Conservation (phyloP, 35 echinoderm and acorn worm genomes). For the Amphiura filiformis region DNA sequence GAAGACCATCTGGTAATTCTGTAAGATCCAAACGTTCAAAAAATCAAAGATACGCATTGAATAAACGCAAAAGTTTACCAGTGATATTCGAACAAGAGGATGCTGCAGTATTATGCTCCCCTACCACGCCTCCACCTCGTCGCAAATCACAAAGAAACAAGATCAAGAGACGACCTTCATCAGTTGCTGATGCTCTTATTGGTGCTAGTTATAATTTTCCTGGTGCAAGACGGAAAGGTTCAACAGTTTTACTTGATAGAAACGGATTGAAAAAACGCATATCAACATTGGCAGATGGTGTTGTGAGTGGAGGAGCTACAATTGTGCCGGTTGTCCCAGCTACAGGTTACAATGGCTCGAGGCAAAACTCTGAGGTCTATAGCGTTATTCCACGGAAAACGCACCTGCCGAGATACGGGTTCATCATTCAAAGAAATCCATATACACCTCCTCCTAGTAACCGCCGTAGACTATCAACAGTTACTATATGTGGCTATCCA, state of each 20-base stretch:
- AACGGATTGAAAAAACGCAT: not conserved
- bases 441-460: not conserved
- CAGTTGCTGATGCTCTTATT: not conserved
- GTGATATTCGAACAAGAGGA: not conserved
- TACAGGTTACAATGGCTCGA: not conserved
- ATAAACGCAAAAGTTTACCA: not conserved
- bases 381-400: not conserved
- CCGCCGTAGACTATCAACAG: not conserved
- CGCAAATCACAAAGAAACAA: not conserved
- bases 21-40: not conserved
- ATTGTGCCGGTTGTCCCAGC: not conserved
- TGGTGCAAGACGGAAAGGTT: not conserved
- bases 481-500: not conserved
- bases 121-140: not conserved
- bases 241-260: not conserved
- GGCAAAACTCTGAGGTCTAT: not conserved
- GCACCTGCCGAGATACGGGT: not conserved
- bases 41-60: not conserved
- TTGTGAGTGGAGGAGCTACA: not conserved
- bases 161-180: not conserved
- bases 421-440: slow-evolving; percentile 5
- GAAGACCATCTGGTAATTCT: too few relatives aligned
- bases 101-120: not conserved
- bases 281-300: not conserved
- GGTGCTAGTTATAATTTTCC: not conserved